Evolutionary conservation across 2,888 invertebrate species (phyloP).

Genomic region (Apodemia zela): DNA sequence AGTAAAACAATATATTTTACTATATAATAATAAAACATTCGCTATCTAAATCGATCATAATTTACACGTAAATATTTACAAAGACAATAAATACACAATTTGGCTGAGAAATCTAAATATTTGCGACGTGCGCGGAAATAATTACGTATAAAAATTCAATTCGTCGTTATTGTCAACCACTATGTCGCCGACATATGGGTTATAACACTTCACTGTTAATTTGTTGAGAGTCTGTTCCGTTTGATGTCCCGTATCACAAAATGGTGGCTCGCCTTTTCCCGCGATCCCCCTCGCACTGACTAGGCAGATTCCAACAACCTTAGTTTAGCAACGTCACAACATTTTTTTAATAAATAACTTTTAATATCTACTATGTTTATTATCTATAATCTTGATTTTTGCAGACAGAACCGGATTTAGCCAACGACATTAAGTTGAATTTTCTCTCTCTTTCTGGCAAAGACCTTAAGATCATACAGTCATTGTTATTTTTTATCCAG

Average conservation of each 20-base stretch:
- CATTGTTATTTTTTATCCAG: background rate
- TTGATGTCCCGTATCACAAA: slow-evolving; percentile 24
- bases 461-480: background rate
- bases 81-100: slow-evolving; percentile 70
- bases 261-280: slow-evolving; percentile 17
- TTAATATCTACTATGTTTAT: background rate
- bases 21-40: slow-evolving; percentile 44
- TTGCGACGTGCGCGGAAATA: slow-evolving; percentile 18
- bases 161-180: slow-evolving; percentile 61
- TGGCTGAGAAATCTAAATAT: slow-evolving; percentile 48
- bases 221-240: slow-evolving; percentile 42
- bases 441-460: too few relatives aligned
- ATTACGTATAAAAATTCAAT: slow-evolving; percentile 33
- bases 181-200: slow-evolving; percentile 26
- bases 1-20: background rate
- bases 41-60: slow-evolving; percentile 67
- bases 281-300: slow-evolving; percentile 49
- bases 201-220: slow-evolving; percentile 39
- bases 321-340: slow-evolving; percentile 11
- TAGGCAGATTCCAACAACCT: slow-evolving; percentile 41
- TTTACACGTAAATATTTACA: slow-evolving; percentile 70
- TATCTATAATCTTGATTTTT: background rate
- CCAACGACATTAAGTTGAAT: background rate
- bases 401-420: background rate
- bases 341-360: slow-evolving; percentile 11